Percentiles rank a stretch among this genome's conserved stretches.
Evolutionary conservation across 1,140 invertebrate genomes (phyloP).

Genomic region (Carcinoscorpius rotundicauda): DNA sequence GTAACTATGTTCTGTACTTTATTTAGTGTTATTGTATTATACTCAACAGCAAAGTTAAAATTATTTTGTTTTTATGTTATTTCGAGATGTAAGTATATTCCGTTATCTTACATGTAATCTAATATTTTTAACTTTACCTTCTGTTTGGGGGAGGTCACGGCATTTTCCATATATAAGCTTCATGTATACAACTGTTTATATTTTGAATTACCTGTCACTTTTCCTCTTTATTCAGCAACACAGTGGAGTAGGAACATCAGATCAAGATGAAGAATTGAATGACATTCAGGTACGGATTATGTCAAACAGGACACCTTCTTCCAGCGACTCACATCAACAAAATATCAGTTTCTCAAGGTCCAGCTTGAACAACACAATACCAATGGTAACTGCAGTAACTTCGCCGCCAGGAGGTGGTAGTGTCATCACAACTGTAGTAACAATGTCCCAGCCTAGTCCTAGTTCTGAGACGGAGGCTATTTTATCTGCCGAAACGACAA

Average conservation of each 20-base stretch:
- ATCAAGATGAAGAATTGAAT: slow-evolving; percentile 6
- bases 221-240: slow-evolving; percentile 26
- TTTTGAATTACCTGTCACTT: no score
- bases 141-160: no score
- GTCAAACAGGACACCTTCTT: not conserved
- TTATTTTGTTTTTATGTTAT: no score
- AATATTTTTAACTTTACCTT: no score
- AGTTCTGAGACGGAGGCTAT: slow-evolving; percentile 1
- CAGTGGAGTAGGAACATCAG: slow-evolving; percentile 22
- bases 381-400: not conserved
- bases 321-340: not conserved
- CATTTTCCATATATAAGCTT: no score
- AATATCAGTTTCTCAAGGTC: not conserved
- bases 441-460: not conserved
- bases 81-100: no score
- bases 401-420: not conserved
- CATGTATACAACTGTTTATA: no score
- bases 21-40: no score
- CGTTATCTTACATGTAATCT: no score
- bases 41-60: no score
- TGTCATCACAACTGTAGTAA: not conserved
- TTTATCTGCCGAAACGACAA: not conserved
- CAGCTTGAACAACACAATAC: not conserved
- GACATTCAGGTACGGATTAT: slow-evolving; percentile 4
- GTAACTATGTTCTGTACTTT: no score